Conservation (phyloP, 2,113 vertebrate genomes). For the Mirounga angustirostris region DNA sequence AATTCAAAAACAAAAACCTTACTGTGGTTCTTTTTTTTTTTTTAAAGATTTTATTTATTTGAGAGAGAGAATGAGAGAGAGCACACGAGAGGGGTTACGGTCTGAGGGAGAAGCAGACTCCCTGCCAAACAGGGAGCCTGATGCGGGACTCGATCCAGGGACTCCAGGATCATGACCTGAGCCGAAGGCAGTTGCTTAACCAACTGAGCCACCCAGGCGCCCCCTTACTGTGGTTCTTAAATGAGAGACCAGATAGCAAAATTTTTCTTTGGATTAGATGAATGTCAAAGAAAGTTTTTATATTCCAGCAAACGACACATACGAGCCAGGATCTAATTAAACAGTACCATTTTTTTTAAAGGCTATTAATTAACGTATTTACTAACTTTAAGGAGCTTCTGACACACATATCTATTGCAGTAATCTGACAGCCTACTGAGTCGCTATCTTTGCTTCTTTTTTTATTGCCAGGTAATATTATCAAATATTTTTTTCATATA, state of each 20-base stretch:
- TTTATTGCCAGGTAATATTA: background rate
- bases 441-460: background rate
- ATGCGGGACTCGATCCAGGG: too few relatives aligned
- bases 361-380: background rate
- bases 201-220: too few relatives aligned
- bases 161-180: too few relatives aligned
- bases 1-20: background rate
- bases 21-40: background rate
- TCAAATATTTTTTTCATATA: background rate
- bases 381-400: background rate
- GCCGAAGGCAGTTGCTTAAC: too few relatives aligned
- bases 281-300: background rate
- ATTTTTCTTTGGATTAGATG: background rate
- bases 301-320: background rate
- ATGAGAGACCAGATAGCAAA: background rate
- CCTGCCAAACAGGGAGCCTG: too few relatives aligned
- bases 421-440: background rate
- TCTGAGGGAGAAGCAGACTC: too few relatives aligned
- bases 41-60: too few relatives aligned
- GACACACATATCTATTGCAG: background rate
- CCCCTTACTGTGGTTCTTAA: background rate
- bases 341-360: background rate
- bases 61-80: too few relatives aligned
- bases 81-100: too few relatives aligned
- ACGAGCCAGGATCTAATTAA: background rate